A percentile compares a stretch with the other conserved stretches of the same genome.
These are phyloP conservation scores for Fopius arisanus DNA, from an alignment of 1,140 invertebrate genomes.

Conservation along the genomic window DNA sequence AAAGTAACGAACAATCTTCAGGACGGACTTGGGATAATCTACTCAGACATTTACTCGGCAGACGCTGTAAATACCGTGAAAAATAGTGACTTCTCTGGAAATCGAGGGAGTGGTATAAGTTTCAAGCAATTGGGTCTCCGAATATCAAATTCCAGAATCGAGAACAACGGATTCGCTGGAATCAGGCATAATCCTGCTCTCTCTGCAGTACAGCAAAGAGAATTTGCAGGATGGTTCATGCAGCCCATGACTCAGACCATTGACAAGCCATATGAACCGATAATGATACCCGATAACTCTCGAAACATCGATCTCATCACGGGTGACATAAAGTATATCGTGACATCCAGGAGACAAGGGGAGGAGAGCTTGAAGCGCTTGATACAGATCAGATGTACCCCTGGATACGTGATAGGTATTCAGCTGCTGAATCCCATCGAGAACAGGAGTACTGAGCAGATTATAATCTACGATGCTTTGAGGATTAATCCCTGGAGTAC, in stretches of 20 bases:
- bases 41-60: conserved; percentile 87
- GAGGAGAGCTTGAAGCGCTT: conserved; percentile 48
- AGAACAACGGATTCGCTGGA: conserved; percentile 87
- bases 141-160: conserved; percentile 78
- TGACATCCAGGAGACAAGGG: conserved; percentile 71
- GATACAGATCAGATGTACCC: conserved; percentile 67
- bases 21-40: conserved; percentile 87
- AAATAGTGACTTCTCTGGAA: conserved; percentile 88
- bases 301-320: conserved; percentile 71
- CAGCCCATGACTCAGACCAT: conserved; percentile 71
- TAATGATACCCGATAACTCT: conserved; percentile 69
- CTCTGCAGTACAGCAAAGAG: conserved; percentile 83
- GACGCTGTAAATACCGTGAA: conserved; percentile 86
- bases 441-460: conserved; percentile 83
- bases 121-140: conserved; percentile 87
- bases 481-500: conserved; percentile 68
- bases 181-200: conserved; percentile 92
- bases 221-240: conserved; percentile 91
- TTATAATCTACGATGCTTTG: conserved; percentile 79
- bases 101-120: conserved; percentile 87
- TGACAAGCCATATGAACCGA: conserved; percentile 74
- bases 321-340: conserved; percentile 79
- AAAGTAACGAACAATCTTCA: conserved; percentile 82
- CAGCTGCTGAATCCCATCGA: conserved; percentile 88
- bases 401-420: conserved; percentile 80